These are phyloP conservation scores for Drosophila yooni DNA, from an alignment of 2,888 invertebrate genomes.

Conservation along the genomic window DNA sequence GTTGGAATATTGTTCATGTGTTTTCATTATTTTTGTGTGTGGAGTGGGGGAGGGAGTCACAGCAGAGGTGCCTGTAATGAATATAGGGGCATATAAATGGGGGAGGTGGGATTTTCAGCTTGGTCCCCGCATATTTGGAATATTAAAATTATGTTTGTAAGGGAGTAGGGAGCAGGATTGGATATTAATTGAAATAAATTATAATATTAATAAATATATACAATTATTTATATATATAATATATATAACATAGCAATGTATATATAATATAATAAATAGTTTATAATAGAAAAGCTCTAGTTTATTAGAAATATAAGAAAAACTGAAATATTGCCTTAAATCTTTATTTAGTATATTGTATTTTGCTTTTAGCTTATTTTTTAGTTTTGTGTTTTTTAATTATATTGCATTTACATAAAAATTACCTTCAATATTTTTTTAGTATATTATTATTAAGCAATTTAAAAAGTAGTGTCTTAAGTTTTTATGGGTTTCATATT, in stretches of 20 bases:
- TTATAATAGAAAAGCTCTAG: no score
- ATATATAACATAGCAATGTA: background rate
- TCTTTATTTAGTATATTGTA: background rate
- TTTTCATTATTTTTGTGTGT: conserved; percentile 43
- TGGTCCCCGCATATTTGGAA: conserved; percentile 20
- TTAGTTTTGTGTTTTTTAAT: background rate
- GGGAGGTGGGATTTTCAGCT: background rate
- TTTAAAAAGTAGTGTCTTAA: background rate
- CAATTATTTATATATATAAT: background rate
- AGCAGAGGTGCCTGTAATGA: conserved; percentile 1
- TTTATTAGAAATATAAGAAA: background rate
- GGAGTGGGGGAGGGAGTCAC: background rate
- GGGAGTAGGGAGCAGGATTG: conserved; percentile 1
- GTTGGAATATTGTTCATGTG: conserved; percentile 41
- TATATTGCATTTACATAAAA: background rate
- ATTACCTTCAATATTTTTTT: no score
- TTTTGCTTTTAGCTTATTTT: background rate
- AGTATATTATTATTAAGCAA: no score
- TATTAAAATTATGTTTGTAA: conserved; percentile 29
- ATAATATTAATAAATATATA: background rate
- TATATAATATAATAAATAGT: background rate
- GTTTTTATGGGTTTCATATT: background rate
- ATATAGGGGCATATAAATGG: background rate
- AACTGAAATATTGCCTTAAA: no score
- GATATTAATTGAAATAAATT: background rate